phyloP scores from a whole-genome alignment of 2,797 vertebrate genomes.

The Chelon auratus region DNA sequence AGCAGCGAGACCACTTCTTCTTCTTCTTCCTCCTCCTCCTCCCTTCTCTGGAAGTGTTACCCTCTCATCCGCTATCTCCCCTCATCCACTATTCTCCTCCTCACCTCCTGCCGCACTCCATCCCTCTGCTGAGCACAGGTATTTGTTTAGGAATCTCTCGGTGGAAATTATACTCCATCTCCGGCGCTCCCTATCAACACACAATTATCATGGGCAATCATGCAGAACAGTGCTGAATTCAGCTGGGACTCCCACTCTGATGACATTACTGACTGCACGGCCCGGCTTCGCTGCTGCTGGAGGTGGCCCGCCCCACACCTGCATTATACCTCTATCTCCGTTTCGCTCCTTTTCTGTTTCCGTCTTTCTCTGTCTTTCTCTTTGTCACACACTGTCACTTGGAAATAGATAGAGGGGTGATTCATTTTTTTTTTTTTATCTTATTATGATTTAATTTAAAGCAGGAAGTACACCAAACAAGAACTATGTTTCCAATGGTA shows the following conservation, averaged over 20 bases:
- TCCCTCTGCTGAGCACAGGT: conserved; percentile 91
- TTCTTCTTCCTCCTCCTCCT: conserved; percentile 6
- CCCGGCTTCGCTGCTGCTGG: conserved; percentile 90
- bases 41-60: conserved; percentile 52
- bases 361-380: conserved; percentile 4
- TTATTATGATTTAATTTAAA: conserved; percentile 75
- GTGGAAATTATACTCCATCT: conserved; percentile 99
- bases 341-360: conserved; percentile 4
- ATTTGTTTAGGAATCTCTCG: conserved; percentile 99
- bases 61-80: conserved; percentile 73
- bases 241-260: conserved; percentile 98
- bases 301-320: conserved; percentile 83
- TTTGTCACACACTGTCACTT: conserved; percentile 25
- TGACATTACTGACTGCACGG: conserved; percentile 94
- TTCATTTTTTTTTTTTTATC: conserved; percentile 55
- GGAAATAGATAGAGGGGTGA: conserved; percentile 53
- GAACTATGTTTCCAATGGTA: conserved; percentile 43
- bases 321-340: conserved; percentile 43
- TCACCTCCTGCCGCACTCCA: conserved; percentile 74
- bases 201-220: conserved; percentile 99
- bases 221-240: conserved; percentile 99
- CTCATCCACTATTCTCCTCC: conserved; percentile 79
- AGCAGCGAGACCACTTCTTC: conserved; percentile 30
- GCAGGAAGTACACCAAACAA: conserved; percentile 64
- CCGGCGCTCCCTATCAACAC: conserved; percentile 98